These are phyloP conservation scores for Conistra vaccinii DNA, from an alignment of 2,888 invertebrate genomes.

Conservation along the genomic window DNA sequence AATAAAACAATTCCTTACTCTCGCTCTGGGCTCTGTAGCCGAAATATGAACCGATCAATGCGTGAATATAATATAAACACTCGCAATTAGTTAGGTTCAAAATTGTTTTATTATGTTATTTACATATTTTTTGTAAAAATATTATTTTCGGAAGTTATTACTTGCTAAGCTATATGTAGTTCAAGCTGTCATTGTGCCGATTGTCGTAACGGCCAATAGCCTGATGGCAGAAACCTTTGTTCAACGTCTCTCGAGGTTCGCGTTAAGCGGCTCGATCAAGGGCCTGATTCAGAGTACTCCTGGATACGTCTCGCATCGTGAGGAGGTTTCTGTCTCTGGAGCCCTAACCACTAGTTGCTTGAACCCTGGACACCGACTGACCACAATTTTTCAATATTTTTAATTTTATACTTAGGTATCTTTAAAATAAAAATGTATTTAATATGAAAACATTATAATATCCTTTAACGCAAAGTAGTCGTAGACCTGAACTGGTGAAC, in stretches of 20 bases:
- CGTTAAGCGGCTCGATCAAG: too few relatives aligned
- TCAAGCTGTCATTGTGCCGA: not conserved
- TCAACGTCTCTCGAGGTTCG: too few relatives aligned
- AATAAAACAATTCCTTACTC: conserved; percentile 45
- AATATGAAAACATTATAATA: not conserved
- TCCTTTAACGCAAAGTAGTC: not conserved
- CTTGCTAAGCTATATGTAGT: not conserved
- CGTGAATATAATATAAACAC: conserved; percentile 25
- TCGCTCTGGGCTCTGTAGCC: conserved; percentile 28
- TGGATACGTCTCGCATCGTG: not conserved
- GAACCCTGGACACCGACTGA: not conserved
- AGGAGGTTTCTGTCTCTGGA: not conserved
- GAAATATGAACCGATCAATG: conserved; percentile 28
- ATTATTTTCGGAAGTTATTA: not conserved
- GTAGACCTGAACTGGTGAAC: conserved; percentile 9
- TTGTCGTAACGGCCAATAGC: too few relatives aligned
- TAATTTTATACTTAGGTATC: too few relatives aligned
- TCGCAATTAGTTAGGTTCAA: not conserved
- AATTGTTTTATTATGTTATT: not conserved
- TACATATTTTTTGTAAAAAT: not conserved
- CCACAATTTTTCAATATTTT: not conserved
- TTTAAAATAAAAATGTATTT: not conserved
- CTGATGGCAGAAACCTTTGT: too few relatives aligned
- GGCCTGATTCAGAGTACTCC: too few relatives aligned
- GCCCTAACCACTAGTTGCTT: not conserved